Conservation (phyloP, 2,113 vertebrate species). For the Oostethus manadensis region DNA sequence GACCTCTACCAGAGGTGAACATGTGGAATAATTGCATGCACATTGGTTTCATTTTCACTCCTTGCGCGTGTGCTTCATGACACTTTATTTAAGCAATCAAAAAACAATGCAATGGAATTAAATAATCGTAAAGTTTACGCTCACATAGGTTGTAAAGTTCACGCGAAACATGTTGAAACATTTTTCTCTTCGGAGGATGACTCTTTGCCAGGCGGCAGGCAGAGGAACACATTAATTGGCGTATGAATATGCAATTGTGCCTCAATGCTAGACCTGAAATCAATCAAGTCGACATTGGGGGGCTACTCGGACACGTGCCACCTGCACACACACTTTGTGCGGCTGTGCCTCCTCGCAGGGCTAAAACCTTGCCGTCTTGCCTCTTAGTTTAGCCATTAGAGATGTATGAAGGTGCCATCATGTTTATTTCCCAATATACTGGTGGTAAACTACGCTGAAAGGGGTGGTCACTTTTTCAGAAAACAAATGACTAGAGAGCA, state of each 20-base stretch:
- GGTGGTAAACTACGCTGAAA: no score
- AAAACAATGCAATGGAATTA: conserved; percentile 15
- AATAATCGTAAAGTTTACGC: conserved; percentile 34
- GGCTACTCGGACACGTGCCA: conserved; percentile 37
- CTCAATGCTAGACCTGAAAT: conserved; percentile 54
- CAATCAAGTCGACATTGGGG: conserved; percentile 54
- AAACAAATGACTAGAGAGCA: no score
- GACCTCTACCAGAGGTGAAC: conserved; percentile 3
- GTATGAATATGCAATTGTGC: conserved; percentile 64
- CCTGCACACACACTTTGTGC: conserved; percentile 33
- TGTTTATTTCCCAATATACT: no score
- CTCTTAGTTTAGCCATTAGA: no score
- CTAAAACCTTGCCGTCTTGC: neutral
- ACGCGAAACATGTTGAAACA: conserved; percentile 58
- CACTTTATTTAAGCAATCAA: neutral
- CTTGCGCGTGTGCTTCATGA: conserved; percentile 2
- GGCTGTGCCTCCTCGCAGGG: conserved; percentile 6
- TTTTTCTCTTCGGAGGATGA: conserved; percentile 48
- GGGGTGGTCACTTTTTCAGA: no score
- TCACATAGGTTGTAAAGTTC: conserved; percentile 28
- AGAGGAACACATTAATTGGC: conserved; percentile 53
- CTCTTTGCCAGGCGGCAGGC: conserved; percentile 32
- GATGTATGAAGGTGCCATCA: no score
- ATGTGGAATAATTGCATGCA: conserved; percentile 11
- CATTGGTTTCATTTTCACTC: conserved; percentile 12